Evolutionary conservation across 2,888 invertebrate species (phyloP).

Genomic region (Gerris lacustris): DNA sequence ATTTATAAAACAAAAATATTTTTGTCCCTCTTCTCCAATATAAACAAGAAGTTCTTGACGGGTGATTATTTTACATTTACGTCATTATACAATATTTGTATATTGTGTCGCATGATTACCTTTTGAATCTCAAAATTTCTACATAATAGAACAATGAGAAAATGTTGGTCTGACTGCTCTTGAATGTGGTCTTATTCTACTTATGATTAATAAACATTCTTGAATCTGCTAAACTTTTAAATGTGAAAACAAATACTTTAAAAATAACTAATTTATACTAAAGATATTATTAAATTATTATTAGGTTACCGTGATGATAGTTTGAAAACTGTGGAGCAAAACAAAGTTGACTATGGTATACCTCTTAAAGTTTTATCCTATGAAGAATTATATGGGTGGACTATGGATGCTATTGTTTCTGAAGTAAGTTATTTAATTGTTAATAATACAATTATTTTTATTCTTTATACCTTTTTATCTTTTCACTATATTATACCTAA

Average conservation of each 20-base stretch:
- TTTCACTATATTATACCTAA: not conserved
- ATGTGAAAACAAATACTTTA: too few relatives aligned
- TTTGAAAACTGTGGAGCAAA: conserved; percentile 87
- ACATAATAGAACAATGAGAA: too few relatives aligned
- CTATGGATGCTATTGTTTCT: conserved; percentile 94
- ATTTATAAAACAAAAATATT: too few relatives aligned
- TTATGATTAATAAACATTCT: not conserved
- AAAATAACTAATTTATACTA: too few relatives aligned
- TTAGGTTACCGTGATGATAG: conserved; percentile 86
- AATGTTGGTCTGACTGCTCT: not conserved
- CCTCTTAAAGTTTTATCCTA: conserved; percentile 91
- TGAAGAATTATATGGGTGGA: conserved; percentile 97
- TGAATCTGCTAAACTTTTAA: not conserved
- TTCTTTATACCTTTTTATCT: not conserved
- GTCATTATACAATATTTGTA: too few relatives aligned
- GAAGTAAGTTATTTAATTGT: conserved; percentile 42
- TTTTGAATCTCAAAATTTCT: too few relatives aligned
- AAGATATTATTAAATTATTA: conserved; percentile 14
- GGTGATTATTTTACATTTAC: too few relatives aligned
- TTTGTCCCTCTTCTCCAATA: too few relatives aligned
- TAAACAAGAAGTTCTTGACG: too few relatives aligned
- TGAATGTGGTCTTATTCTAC: not conserved
- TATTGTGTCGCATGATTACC: too few relatives aligned
- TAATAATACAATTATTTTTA: conserved; percentile 4
- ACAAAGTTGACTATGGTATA: conserved; percentile 84